Evolutionary conservation across 2,113 vertebrate species (phyloP).

Genomic region (Xiphorhynchus elegans): DNA sequence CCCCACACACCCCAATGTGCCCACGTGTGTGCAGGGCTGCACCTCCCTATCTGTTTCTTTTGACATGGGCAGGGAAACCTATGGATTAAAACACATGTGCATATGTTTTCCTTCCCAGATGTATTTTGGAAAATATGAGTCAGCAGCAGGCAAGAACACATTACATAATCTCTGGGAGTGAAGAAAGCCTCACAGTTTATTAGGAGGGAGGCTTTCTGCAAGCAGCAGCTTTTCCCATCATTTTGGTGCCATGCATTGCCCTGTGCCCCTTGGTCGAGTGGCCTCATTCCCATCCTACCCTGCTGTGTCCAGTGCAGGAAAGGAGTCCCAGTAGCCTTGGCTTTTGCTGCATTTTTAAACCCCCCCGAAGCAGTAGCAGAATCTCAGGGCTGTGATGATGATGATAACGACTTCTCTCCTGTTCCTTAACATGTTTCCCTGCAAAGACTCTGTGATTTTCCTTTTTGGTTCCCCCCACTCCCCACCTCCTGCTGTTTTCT

Average conservation of each 20-base stretch:
- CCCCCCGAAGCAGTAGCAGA: not conserved
- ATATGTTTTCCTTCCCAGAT: slow-evolving; percentile 19
- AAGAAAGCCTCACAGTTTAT: not conserved
- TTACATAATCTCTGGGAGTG: slow-evolving; percentile 61
- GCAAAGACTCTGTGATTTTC: not conserved
- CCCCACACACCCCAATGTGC: accelerated
- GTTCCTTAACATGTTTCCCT: not conserved
- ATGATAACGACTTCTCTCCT: not conserved
- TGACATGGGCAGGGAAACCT: not conserved
- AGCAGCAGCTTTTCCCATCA: not conserved
- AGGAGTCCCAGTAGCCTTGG: not conserved
- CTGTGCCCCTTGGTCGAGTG: not conserved
- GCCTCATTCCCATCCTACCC: not conserved
- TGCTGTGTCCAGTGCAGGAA: not conserved
- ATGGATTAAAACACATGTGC: not conserved
- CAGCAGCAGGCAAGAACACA: slow-evolving; percentile 42
- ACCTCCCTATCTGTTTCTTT: accelerated
- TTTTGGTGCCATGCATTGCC: not conserved
- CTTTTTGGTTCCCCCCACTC: slow-evolving; percentile 1
- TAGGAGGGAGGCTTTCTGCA: not conserved
- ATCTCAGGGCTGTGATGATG: not conserved
- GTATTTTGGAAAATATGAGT: slow-evolving; percentile 62
- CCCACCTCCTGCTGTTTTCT: slow-evolving; percentile 43
- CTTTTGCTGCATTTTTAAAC: not conserved
- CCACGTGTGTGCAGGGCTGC: not conserved